Percentiles rank a stretch among this genome's conserved stretches.
Evolutionary conservation across 2,888 invertebrate genomes (phyloP).

Genomic region (Thysanoteuthis rhombus): DNA sequence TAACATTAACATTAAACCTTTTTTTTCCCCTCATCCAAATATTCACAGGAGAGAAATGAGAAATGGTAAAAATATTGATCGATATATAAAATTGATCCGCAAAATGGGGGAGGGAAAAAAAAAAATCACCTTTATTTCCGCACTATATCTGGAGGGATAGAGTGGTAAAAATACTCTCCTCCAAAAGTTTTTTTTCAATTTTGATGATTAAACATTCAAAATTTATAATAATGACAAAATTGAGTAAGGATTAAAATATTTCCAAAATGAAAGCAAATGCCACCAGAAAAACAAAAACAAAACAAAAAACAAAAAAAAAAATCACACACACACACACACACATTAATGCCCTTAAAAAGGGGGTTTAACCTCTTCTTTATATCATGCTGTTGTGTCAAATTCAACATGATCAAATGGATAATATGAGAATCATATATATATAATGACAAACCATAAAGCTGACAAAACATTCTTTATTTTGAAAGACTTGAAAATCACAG

Average conservation of each 20-base stretch:
- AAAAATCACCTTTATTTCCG: background rate
- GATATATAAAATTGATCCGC: background rate
- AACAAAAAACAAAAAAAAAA: background rate
- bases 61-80: background rate
- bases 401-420: background rate
- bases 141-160: background rate
- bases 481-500: slow-evolving; percentile 30
- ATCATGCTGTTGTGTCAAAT: background rate
- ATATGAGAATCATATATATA: background rate
- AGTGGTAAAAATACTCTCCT: background rate
- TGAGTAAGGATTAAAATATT: background rate
- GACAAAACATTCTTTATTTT: slow-evolving; percentile 15
- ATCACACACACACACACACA: background rate
- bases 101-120: no score
- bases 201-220: background rate
- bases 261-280: background rate
- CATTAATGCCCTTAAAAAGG: background rate
- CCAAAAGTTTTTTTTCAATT: background rate
- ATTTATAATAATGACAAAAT: background rate
- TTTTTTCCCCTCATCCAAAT: background rate
- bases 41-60: background rate
- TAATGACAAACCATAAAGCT: background rate
- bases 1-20: background rate
- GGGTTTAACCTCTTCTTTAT: background rate
- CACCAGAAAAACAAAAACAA: background rate